Evolutionary conservation across 2,888 invertebrate genomes (phyloP).

Genomic region (Cosmopolites sordidus): DNA sequence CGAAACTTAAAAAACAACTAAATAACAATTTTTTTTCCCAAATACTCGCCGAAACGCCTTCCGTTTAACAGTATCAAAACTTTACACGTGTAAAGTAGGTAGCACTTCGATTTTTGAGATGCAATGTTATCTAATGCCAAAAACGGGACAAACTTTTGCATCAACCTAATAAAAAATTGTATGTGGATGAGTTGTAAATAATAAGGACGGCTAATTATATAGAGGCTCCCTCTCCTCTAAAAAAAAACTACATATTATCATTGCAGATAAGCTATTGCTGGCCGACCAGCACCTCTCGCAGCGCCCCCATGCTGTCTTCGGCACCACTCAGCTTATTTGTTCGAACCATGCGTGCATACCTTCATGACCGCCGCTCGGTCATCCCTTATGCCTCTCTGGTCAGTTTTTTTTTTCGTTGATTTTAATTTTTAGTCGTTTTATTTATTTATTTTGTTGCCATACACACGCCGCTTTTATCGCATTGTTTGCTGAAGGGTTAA

Average conservation of each 20-base stretch:
- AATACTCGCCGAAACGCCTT: no score
- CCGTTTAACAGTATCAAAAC: no score
- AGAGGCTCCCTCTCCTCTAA: not conserved
- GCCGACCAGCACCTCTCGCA: conserved; percentile 47
- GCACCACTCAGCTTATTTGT: conserved; percentile 44
- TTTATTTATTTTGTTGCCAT: conserved; percentile 5
- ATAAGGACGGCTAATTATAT: no score
- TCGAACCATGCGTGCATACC: conserved; percentile 43
- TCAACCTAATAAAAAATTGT: no score
- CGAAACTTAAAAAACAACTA: no score
- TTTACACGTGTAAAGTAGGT: no score
- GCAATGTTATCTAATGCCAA: no score
- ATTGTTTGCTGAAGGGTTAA: conserved; percentile 12
- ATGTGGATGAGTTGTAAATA: no score
- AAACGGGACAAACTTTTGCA: no score
- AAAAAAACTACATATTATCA: conserved; percentile 9
- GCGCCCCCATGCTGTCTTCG: conserved; percentile 33
- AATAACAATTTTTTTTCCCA: no score
- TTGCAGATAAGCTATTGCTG: conserved; percentile 56
- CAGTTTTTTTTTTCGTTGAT: conserved; percentile 39
- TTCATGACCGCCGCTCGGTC: conserved; percentile 48
- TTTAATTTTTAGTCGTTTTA: conserved; percentile 25
- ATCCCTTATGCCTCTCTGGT: conserved; percentile 45
- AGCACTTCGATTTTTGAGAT: no score
- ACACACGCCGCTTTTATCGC: not conserved